phyloP scores from a whole-genome alignment of 2,113 vertebrate species.

The Oreochromis spilurus region DNA sequence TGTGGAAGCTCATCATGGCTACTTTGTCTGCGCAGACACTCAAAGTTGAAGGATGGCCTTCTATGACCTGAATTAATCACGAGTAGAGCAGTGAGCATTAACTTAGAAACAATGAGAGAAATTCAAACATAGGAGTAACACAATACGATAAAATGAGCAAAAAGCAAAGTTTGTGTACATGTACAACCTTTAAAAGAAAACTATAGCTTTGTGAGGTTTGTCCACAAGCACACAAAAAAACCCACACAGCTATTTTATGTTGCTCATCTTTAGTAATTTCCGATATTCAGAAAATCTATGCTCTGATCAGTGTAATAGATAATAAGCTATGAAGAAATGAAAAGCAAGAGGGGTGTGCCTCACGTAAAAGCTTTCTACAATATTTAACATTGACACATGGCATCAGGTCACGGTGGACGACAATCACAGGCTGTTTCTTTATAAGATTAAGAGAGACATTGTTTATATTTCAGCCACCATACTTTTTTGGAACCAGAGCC shows the following conservation, averaged over 20 bases:
- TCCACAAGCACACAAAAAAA: not conserved
- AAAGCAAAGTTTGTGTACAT: not conserved
- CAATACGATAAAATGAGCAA: not conserved
- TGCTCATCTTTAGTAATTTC: not conserved
- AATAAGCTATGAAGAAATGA: not conserved
- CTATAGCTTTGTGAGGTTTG: not conserved
- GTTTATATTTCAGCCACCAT: not conserved
- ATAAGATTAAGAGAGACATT: not conserved
- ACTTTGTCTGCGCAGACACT: conserved; percentile 94
- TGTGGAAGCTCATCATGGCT: conserved; percentile 90
- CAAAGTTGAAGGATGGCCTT: conserved; percentile 95
- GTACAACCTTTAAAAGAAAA: not conserved
- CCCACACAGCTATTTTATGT: not conserved
- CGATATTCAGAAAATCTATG: not conserved
- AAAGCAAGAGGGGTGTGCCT: not conserved
- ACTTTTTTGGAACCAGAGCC: not conserved
- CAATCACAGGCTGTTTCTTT: not conserved
- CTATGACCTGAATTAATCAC: conserved; percentile 76
- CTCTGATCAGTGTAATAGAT: not conserved
- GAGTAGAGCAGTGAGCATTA: not conserved
- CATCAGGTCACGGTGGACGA: not conserved
- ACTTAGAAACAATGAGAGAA: not conserved
- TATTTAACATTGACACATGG: not conserved
- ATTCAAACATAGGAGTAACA: not conserved
- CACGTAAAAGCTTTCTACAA: not conserved